phyloP scores from a whole-genome alignment of 2,113 vertebrate genomes.

The Microtus richardsoni region DNA sequence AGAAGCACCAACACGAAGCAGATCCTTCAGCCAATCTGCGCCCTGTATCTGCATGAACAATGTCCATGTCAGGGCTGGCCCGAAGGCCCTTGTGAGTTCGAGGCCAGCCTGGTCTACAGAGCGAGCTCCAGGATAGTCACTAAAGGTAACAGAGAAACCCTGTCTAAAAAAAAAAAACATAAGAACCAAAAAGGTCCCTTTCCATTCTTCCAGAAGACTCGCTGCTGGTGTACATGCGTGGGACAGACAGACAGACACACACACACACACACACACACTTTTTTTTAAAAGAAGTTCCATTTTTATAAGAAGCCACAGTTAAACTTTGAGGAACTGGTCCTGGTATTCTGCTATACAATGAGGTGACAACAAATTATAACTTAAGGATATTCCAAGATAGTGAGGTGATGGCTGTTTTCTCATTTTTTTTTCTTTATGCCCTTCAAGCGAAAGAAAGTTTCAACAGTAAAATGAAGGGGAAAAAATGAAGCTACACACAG shows the following conservation, averaged over 20 bases:
- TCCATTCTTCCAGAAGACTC: no score
- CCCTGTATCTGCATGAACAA: neutral
- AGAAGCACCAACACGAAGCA: constrained; percentile 35
- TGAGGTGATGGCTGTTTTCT: neutral
- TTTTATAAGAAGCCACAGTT: neutral
- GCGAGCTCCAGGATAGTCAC: no score
- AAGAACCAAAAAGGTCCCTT: no score
- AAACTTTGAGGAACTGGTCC: neutral
- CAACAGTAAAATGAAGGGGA: constrained; percentile 88
- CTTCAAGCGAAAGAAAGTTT: constrained; percentile 85
- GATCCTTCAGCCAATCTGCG: neutral
- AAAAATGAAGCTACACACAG: constrained; percentile 85
- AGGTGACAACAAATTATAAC: neutral
- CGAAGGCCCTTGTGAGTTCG: neutral
- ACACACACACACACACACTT: neutral
- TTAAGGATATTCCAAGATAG: neutral
- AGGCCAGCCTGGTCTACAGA: no score
- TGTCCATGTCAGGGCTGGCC: neutral
- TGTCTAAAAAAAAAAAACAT: no score
- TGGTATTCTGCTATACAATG: neutral
- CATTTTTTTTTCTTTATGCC: constrained; percentile 71
- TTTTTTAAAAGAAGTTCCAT: neutral
- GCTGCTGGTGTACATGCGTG: neutral
- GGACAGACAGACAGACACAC: neutral
- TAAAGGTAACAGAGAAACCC: no score